phyloP scores from a whole-genome alignment of 1,140 invertebrate genomes.

The Brachionus plicatilis region DNA sequence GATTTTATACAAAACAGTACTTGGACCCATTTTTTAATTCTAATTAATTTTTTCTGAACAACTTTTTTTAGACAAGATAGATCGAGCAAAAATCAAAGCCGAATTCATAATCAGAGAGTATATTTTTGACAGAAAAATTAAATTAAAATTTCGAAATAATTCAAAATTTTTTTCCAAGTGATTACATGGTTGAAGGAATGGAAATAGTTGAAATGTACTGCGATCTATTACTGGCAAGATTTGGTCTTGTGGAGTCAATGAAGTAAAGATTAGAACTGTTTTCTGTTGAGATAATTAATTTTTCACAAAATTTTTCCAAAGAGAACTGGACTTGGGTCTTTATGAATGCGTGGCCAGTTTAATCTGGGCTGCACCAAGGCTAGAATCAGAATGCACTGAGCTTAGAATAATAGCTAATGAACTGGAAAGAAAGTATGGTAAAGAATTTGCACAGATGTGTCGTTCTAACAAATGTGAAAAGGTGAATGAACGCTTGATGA shows the following conservation, averaged over 20 bases:
- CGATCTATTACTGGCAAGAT: constrained; percentile 87
- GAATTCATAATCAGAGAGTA: constrained; percentile 92
- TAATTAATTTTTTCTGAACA: not conserved
- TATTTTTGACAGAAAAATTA: not conserved
- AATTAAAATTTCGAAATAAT: not conserved
- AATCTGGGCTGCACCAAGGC: constrained; percentile 87
- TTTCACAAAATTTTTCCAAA: constrained; percentile 53
- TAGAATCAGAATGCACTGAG: constrained; percentile 56
- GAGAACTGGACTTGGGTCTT: constrained; percentile 84
- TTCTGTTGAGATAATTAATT: not conserved
- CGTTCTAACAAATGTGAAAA: constrained; percentile 39
- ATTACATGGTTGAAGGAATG: constrained; percentile 98
- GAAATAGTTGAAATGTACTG: constrained; percentile 98
- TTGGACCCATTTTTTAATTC: not conserved
- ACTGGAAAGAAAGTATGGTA: constrained; percentile 80
- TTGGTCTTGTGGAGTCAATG: constrained; percentile 93
- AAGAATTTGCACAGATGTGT: constrained; percentile 65
- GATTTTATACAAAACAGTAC: constrained; percentile 36
- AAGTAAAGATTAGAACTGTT: constrained; percentile 62
- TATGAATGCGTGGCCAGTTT: constrained; percentile 90
- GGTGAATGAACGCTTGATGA: constrained; percentile 79
- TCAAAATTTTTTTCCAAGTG: constrained; percentile 53
- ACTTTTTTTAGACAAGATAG: constrained; percentile 74
- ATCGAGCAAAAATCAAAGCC: constrained; percentile 86
- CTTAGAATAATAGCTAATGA: constrained; percentile 72